phyloP scores from a whole-genome alignment of 1,140 invertebrate species.

The Drosophila sp. region DNA sequence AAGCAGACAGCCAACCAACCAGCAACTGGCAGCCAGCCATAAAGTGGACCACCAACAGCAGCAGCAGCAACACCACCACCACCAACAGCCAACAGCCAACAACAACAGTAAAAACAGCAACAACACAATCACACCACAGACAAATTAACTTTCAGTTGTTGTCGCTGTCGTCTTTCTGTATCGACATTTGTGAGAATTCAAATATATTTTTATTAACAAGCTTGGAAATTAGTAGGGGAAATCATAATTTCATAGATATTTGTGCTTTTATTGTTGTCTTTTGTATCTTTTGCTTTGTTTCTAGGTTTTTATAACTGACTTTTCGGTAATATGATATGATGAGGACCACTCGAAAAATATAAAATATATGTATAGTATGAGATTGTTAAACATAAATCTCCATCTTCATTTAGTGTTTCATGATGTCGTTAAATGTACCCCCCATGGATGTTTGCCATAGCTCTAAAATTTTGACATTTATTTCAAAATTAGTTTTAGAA shows the following conservation, averaged over 20 bases:
- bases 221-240: constrained; percentile 71
- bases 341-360: constrained; percentile 32
- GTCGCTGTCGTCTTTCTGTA: constrained; percentile 30
- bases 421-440: constrained; percentile 69
- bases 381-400: constrained; percentile 58
- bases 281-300: constrained; percentile 36
- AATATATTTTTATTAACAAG: constrained; percentile 79
- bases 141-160: constrained; percentile 50
- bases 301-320: constrained; percentile 38
- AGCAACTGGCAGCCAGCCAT: constrained; percentile 68
- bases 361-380: constrained; percentile 24
- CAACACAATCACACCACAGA: constrained; percentile 34
- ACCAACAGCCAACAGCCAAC: constrained; percentile 30
- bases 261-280: constrained; percentile 63
- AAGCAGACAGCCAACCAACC: constrained; percentile 30
- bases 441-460: constrained; percentile 55
- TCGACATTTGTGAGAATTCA: constrained; percentile 62
- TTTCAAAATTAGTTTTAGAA: constrained; percentile 79
- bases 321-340: constrained; percentile 43
- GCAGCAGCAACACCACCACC: constrained; percentile 32
- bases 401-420: constrained; percentile 56
- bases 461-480: constrained; percentile 70
- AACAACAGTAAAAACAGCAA: constrained; percentile 27
- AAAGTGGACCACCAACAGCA: constrained; percentile 78
- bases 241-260: constrained; percentile 78